Evolutionary conservation across 2,113 vertebrate genomes (phyloP), one percentile per base, ranked within the genome.

Genomic region (Tetraodon nigroviridis): DNA sequence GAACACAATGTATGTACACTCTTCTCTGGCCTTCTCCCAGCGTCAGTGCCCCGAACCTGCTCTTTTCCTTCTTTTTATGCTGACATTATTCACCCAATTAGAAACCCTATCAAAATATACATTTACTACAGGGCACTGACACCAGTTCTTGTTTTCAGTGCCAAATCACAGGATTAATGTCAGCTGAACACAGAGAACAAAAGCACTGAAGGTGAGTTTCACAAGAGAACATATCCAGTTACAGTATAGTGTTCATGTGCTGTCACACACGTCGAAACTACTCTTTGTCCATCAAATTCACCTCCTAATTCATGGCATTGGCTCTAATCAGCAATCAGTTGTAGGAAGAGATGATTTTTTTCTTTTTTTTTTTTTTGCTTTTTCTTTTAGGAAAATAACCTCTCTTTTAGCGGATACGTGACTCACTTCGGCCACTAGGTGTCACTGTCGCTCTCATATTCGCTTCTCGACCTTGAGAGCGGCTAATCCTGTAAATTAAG

Each of bases 401-500:
- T 20, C 6, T 24, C 58, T 67, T 27, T 14, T 49, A 48, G 42
- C 13, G 56, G 24, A 55, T 51, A 32, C 48, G 41, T 64, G 6
- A 41, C 19, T 49, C 52, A 64, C 24, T 59, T 46, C 17, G 16
- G 41, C 83, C 86, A 84, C 78, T 76, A 86, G 81, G 75, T 84
- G 80, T 78, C 84, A 37, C 1, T 37, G 32, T 37, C 32, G 11
- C 8, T 37, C 22, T 62, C 67, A 63, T 20, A 51, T 59, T 53
- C 11, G 44, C n/a, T 48, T 18, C 55, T 50, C 50, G 21, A 52
- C 21, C 55, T 58, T 32, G 5, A 64, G 70, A 66, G 70, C 7
- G 3, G 10, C 2, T 17, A 11, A 15, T 53, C 45, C 54, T 22
- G 55, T 48, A 20, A 21, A 27, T 20, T 19, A 7, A 63, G 46